Percentiles rank a stretch among this genome's conserved stretches.
Conservation (phyloP, 2,888 invertebrate genomes). For the Lasioglossum morio region DNA sequence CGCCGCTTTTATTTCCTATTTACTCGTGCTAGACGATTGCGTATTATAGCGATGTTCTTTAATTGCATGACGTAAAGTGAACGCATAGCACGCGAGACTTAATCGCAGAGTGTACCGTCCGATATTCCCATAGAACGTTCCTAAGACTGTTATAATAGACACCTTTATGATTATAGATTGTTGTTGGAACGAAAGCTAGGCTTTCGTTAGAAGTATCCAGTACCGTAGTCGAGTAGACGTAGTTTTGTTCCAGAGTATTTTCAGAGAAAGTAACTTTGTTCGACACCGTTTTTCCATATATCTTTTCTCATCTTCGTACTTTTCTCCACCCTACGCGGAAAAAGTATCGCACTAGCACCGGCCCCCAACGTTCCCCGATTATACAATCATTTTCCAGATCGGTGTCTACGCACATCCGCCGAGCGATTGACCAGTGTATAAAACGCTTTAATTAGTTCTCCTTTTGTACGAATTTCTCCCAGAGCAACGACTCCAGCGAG, state of each 20-base stretch:
- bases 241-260: constrained; percentile 30
- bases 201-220: constrained; percentile 56
- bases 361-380: neutral
- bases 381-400: constrained; percentile 13
- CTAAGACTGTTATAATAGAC: constrained; percentile 37
- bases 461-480: constrained; percentile 72
- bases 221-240: constrained; percentile 57
- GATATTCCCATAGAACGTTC: constrained; percentile 51
- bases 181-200: constrained; percentile 56
- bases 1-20: constrained; percentile 63
- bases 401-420: neutral
- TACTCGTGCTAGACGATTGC: constrained; percentile 69
- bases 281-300: neutral
- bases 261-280: neutral
- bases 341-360: neutral
- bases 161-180: constrained; percentile 35
- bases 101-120: constrained; percentile 60
- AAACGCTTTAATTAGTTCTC: neutral
- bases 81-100: constrained; percentile 69
- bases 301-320: neutral
- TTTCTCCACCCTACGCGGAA: neutral
- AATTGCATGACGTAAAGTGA: constrained; percentile 66
- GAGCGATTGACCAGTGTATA: neutral
- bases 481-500: constrained; percentile 95
- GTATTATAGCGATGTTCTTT: constrained; percentile 65